Conservation (phyloP, 2,797 vertebrate species). For the Labeo calbasu region DNA sequence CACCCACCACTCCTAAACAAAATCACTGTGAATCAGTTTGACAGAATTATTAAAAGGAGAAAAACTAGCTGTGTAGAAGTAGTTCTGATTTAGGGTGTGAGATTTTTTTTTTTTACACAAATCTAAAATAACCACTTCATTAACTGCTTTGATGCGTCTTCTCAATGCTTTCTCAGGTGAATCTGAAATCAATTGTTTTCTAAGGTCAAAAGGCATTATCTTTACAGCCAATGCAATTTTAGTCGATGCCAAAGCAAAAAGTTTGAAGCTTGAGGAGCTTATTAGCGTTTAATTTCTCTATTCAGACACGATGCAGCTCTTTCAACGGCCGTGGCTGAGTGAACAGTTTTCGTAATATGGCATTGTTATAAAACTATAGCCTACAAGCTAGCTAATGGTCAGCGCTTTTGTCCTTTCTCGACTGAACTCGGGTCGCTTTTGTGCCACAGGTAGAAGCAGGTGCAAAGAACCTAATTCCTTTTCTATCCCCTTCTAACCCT, state of each 20-base stretch:
- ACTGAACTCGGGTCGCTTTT: conserved; percentile 45
- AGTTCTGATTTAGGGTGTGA: neutral
- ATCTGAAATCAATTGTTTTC: conserved; percentile 52
- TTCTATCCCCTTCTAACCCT: conserved; percentile 52
- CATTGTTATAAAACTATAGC: conserved; percentile 24
- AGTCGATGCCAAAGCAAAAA: conserved; percentile 22
- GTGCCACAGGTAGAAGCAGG: conserved; percentile 50
- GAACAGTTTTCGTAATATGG: conserved; percentile 1
- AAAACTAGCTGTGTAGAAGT: neutral
- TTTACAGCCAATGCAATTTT: conserved; percentile 46
- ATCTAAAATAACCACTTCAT: conserved; percentile 33
- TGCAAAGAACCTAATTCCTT: conserved; percentile 55
- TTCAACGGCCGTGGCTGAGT: neutral
- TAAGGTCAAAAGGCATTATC: conserved; percentile 50
- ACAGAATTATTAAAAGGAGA: conserved; percentile 19
- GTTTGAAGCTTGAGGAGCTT: conserved; percentile 42
- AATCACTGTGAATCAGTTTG: neutral
- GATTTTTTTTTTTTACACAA: neutral
- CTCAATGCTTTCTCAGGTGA: conserved; percentile 33
- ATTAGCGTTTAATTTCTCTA: conserved; percentile 10
- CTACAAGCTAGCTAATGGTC: conserved; percentile 13
- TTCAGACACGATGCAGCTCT: conserved; percentile 13
- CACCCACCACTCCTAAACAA: neutral
- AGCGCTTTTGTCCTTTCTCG: conserved; percentile 14
- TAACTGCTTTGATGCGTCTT: conserved; percentile 9